Conservation (phyloP, 2,113 vertebrate species). For the Myiozetetes cayanensis region DNA sequence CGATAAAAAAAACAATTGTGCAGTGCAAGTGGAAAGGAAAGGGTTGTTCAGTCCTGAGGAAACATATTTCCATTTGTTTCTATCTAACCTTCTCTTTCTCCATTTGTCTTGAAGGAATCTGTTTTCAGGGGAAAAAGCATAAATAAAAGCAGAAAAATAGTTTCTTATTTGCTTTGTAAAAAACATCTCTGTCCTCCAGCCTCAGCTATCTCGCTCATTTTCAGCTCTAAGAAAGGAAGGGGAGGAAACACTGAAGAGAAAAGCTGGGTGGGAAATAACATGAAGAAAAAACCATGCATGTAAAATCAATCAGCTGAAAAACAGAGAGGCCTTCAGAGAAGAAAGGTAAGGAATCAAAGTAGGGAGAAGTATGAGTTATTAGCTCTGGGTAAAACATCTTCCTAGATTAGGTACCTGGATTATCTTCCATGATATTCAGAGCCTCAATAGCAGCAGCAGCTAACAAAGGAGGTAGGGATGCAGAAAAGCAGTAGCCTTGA, state of each 20-base stretch:
- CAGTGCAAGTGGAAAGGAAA: background rate
- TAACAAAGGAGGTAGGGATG: constrained; percentile 91
- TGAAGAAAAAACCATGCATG: background rate
- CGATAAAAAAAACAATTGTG: background rate
- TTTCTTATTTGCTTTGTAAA: background rate
- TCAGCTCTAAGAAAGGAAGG: background rate
- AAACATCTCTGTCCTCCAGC: background rate
- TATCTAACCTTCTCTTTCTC: background rate
- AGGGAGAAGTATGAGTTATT: background rate
- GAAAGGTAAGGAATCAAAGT: background rate
- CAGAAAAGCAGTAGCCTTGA: constrained; percentile 97
- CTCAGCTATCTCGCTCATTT: background rate
- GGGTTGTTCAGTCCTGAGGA: background rate
- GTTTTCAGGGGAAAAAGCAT: background rate
- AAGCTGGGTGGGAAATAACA: background rate
- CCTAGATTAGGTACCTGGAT: constrained; percentile 83
- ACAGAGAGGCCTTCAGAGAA: background rate
- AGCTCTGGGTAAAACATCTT: background rate
- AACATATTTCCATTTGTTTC: background rate
- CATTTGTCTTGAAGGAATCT: background rate
- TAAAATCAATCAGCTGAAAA: background rate
- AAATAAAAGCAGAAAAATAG: background rate
- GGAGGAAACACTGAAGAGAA: background rate
- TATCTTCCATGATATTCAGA: constrained; percentile 96
- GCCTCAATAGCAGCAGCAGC: constrained; percentile 93